Conservation (phyloP, 64 coral and sea anemone genomes). For the Astreopora myriophthalma region DNA sequence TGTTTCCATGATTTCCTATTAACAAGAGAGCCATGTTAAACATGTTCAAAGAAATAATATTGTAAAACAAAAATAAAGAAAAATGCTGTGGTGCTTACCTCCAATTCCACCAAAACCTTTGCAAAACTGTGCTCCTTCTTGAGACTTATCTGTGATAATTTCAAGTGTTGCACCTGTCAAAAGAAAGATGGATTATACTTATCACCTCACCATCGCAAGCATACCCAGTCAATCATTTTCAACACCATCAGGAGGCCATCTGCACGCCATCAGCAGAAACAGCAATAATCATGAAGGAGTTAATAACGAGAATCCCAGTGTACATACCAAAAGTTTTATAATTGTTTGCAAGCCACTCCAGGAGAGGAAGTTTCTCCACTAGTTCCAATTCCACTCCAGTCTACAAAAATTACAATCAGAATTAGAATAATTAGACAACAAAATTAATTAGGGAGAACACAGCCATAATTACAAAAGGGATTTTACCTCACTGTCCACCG, state of each 20-base stretch:
- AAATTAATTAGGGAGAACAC: too few relatives aligned
- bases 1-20: too few relatives aligned
- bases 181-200: neutral
- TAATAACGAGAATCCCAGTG: too few relatives aligned
- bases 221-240: too few relatives aligned
- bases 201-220: too few relatives aligned
- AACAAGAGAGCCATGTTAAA: too few relatives aligned
- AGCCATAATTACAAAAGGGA: neutral
- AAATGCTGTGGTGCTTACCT: slow-evolving; percentile 27
- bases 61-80: neutral
- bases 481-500: slow-evolving; percentile 90
- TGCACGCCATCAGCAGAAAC: too few relatives aligned
- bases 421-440: neutral
- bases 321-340: slow-evolving; percentile 96
- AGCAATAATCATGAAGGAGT: too few relatives aligned
- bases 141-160: slow-evolving; percentile 97
- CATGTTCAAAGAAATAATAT: too few relatives aligned
- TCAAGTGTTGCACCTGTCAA: slow-evolving; percentile 89
- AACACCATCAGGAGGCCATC: too few relatives aligned
- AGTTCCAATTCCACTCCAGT: slow-evolving; percentile 94
- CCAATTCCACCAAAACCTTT: slow-evolving; percentile 99
- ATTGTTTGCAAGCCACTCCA: slow-evolving; percentile 99
- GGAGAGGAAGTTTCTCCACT: slow-evolving; percentile 86
- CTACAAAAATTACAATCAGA: slow-evolving; percentile 25
- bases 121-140: slow-evolving; percentile 99